phyloP scores from a whole-genome alignment of 2,113 vertebrate genomes.

The Rhinoptilus africanus region DNA sequence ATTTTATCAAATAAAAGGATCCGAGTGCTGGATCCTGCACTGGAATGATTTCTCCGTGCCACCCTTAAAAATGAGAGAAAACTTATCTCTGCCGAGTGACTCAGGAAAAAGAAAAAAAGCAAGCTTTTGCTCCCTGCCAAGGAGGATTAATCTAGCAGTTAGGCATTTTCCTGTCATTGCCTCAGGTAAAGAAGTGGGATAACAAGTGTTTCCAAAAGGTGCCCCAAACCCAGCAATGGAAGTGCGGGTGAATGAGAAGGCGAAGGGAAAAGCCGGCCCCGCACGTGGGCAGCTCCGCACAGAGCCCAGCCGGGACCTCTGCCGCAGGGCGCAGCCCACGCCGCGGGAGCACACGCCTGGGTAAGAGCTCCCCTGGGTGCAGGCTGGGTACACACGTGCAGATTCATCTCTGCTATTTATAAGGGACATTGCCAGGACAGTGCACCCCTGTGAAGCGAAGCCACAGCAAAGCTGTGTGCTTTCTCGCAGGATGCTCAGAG shows the following conservation, averaged over 20 bases:
- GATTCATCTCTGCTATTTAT: neutral
- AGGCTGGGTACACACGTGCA: neutral
- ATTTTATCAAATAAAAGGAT: neutral
- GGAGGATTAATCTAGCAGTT: neutral
- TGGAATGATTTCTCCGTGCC: neutral
- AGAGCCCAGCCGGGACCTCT: neutral
- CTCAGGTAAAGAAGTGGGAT: neutral
- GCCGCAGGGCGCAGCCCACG: neutral
- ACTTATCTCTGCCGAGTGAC: neutral
- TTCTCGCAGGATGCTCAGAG: neutral
- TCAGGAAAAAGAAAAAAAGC: neutral
- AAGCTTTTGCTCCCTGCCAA: neutral
- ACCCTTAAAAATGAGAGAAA: neutral
- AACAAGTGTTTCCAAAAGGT: neutral
- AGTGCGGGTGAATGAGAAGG: accelerated
- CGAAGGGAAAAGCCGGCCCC: neutral
- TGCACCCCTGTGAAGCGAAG: accelerated
- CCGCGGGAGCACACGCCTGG: neutral
- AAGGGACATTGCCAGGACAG: neutral
- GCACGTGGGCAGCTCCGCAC: neutral
- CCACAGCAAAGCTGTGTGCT: neutral
- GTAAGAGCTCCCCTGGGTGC: accelerated
- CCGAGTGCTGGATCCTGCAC: neutral
- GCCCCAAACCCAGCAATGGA: neutral
- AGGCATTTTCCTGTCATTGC: neutral